Evolutionary conservation across 1,140 invertebrate species (phyloP), one percentile per base, ranked within the genome.

Genomic region (Samia ricini): DNA sequence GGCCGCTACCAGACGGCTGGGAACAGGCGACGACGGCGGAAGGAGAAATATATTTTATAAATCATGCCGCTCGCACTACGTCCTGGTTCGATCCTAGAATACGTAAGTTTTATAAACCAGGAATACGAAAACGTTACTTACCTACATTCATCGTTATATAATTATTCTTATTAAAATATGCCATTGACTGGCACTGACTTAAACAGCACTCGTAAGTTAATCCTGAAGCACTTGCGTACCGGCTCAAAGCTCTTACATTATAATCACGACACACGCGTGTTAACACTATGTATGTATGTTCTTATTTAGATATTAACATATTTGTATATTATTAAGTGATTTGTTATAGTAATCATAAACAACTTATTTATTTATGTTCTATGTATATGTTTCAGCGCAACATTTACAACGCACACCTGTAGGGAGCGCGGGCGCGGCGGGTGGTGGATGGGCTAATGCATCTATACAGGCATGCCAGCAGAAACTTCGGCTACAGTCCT

Each of bases 31-130:
- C 95, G 66, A 99, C 98, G 64, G 93, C 95, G 55, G 97, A 98
- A 85, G 98, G 98, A 68, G 97, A 99, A 91, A 94, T 97, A 63
- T 99, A 99, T 91, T 99, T 98, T 91, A 99, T 99, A 88, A 98
- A 99, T 91, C 98, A 99, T 91, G 95, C 95, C 83, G 95, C 95
- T 56, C 94, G 96, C 88, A 97, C 96, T 76, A 99, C 98, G 33
- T 98, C 97, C 66, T 99, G 98, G 98, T 98, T 98, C 91, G 98
- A 99, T 91, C 97, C 97, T 69, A 93, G 98, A 94, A 97, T 98
- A 93, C 96, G 97, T 98, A 94, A 95, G 96, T 64, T 24, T 50
- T n/a, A 23, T 50, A 36, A 59, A 64, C 33, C 33, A 42, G 33
- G 33, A 42, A 42, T 42, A 42, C 8, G 15, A 58, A 54, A 33